Percentiles rank a stretch among this genome's conserved stretches.
Evolutionary conservation across 2,113 vertebrate species (phyloP).

Genomic region (Machaerirhynchus nigripectus): DNA sequence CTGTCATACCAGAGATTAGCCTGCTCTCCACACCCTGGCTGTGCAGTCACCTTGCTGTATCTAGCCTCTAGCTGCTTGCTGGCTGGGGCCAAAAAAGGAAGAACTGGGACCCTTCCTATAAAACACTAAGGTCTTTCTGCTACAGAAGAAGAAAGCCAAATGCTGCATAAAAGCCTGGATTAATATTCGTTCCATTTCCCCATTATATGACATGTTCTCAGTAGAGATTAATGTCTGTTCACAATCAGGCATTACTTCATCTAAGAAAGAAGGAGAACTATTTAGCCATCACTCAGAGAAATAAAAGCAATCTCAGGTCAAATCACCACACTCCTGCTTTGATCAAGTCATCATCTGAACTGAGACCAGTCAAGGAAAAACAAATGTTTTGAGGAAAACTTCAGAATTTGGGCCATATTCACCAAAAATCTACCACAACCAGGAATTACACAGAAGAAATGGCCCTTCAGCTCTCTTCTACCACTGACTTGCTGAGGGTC

Average conservation of each 20-base stretch:
- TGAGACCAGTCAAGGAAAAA: neutral
- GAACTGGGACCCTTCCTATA: neutral
- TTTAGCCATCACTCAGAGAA: neutral
- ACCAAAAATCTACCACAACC: neutral
- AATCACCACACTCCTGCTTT: neutral
- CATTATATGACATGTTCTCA: neutral
- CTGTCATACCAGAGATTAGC: neutral
- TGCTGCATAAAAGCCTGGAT: neutral
- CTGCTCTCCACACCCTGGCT: neutral
- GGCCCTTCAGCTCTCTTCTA: neutral
- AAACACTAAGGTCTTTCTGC: neutral
- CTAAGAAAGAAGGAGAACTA: neutral
- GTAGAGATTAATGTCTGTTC: slow-evolving; percentile 20
- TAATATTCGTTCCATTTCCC: neutral
- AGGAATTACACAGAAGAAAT: neutral
- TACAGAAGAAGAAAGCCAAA: neutral
- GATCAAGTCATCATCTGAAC: neutral
- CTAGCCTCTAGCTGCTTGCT: neutral
- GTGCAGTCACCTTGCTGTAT: neutral
- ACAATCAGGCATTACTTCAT: neutral
- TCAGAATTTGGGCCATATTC: neutral
- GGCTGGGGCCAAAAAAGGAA: neutral
- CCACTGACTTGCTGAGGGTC: neutral
- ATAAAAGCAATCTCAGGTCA: slow-evolving; percentile 6
- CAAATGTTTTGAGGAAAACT: neutral